Evolutionary conservation across 2,113 vertebrate genomes (phyloP).

Genomic region (Triplophysa tibetana): DNA sequence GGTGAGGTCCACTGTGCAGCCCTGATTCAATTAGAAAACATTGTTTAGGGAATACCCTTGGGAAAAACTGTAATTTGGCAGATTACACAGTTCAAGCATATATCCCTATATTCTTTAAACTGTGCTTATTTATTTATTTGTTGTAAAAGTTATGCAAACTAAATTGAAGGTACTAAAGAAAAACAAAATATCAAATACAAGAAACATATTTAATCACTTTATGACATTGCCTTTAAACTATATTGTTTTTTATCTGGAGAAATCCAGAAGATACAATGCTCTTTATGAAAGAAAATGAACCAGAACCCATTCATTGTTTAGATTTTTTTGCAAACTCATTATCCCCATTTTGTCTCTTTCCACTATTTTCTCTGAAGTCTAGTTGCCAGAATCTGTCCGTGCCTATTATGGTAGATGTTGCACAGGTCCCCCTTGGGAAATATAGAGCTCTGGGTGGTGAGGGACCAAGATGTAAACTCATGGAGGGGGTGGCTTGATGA

Average conservation of each 20-base stretch:
- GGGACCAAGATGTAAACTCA: slow-evolving; percentile 73
- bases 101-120: too few species aligned
- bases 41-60: slow-evolving; percentile 10
- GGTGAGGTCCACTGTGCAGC: slow-evolving; percentile 56
- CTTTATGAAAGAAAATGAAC: background rate
- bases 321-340: background rate
- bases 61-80: background rate
- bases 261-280: background rate
- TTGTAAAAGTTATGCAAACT: too few species aligned
- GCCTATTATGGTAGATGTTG: slow-evolving; percentile 31
- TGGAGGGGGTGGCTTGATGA: slow-evolving; percentile 63
- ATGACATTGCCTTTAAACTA: too few species aligned
- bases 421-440: slow-evolving; percentile 68
- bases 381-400: slow-evolving; percentile 36
- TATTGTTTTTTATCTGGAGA: background rate
- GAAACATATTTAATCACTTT: background rate
- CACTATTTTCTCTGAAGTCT: slow-evolving; percentile 51
- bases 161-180: too few species aligned
- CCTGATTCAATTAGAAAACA: slow-evolving; percentile 7
- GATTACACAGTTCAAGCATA: too few species aligned
- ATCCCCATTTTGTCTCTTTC: background rate
- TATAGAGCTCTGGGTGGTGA: slow-evolving; percentile 73
- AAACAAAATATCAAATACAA: background rate
- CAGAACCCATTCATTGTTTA: background rate
- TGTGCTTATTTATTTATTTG: too few species aligned